Conservation (phyloP, 2,113 vertebrate genomes). For the Myxocyprinus asiaticus region DNA sequence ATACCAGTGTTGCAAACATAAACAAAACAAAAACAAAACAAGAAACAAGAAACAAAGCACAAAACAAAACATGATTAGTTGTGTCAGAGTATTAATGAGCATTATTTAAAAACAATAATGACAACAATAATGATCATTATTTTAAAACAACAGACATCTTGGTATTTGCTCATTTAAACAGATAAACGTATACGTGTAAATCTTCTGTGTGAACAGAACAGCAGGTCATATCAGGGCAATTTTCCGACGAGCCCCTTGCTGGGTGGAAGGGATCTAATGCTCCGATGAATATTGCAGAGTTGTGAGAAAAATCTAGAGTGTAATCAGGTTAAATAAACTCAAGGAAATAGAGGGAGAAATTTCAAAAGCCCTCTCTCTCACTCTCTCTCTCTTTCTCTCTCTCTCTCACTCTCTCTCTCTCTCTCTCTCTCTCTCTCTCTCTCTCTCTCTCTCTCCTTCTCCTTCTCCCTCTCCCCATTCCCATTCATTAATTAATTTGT, state of each 20-base stretch:
- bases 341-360: conserved; percentile 15
- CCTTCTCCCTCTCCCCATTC: too few relatives aligned
- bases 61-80: too few relatives aligned
- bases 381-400: conserved; percentile 34
- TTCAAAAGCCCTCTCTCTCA: conserved; percentile 1
- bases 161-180: not conserved
- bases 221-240: conserved; percentile 41
- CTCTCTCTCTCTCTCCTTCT: not conserved
- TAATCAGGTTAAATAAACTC: conserved; percentile 70
- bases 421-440: conserved; percentile 24
- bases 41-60: too few relatives aligned
- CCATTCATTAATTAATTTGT: conserved; percentile 36
- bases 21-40: too few relatives aligned
- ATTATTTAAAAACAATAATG: too few relatives aligned
- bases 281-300: conserved; percentile 49
- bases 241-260: conserved; percentile 54
- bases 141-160: not conserved
- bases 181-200: conserved; percentile 15
- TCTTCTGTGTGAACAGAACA: conserved; percentile 35
- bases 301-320: conserved; percentile 62
- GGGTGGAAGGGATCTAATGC: conserved; percentile 54
- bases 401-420: conserved; percentile 24
- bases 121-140: too few relatives aligned
- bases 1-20: too few relatives aligned
- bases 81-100: too few relatives aligned